Conservation (phyloP, 2,888 invertebrate genomes). For the Anthophora plumipes region DNA sequence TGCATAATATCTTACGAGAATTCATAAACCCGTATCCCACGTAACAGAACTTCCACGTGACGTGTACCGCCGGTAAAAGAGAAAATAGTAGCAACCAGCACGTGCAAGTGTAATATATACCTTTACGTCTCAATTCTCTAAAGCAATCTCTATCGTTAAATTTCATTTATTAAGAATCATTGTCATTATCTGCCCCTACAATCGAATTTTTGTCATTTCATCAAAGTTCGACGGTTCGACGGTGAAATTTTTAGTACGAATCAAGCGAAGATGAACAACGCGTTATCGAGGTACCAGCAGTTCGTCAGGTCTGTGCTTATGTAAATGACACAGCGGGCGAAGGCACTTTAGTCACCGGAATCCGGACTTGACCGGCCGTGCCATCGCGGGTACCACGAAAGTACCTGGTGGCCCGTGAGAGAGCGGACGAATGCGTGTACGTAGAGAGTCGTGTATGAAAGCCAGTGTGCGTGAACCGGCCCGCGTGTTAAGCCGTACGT, state of each 20-base stretch:
- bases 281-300: conserved; percentile 6
- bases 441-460: conserved; percentile 47
- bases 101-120: conserved; percentile 2
- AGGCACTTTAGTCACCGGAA: conserved; percentile 62
- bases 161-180: not conserved
- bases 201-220: not conserved
- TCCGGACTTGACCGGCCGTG: conserved; percentile 62
- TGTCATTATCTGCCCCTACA: not conserved
- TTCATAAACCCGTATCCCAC: conserved; percentile 50
- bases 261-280: conserved; percentile 1
- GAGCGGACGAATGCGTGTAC: conserved; percentile 62
- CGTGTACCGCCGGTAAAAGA: not conserved
- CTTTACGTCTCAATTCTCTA: not conserved
- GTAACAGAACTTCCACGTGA: conserved; percentile 42
- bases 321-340: conserved; percentile 47
- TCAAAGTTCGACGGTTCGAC: no score
- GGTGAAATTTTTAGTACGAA: not conserved
- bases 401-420: conserved; percentile 56
- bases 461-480: conserved; percentile 56
- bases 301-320: conserved; percentile 50
- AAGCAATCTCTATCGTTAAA: conserved; percentile 1
- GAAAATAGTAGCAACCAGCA: not conserved
- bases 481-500: conserved; percentile 54
- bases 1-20: conserved; percentile 54
- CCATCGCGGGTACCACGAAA: conserved; percentile 61